These are phyloP conservation scores for Arctocebus calabarensis DNA, from an alignment of 2,797 vertebrate species.

Conservation along the genomic window DNA sequence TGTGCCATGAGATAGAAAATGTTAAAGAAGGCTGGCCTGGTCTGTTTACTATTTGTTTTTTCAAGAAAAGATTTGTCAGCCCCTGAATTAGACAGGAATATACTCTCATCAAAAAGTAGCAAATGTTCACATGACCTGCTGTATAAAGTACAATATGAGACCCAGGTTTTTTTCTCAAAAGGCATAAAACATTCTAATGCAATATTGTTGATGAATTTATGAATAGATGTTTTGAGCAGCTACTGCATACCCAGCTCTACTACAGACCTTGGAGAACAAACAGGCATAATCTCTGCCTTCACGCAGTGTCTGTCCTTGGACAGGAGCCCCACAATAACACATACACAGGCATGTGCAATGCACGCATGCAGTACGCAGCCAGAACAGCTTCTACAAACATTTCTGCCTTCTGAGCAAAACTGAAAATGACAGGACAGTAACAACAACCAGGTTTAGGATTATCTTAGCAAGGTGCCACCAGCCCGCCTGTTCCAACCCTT, in stretches of 20 bases:
- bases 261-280: background rate
- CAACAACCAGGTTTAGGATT: conserved; percentile 39
- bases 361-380: background rate
- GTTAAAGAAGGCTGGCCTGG: background rate
- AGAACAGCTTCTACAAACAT: background rate
- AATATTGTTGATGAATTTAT: background rate
- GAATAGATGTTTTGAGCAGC: background rate
- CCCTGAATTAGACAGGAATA: background rate
- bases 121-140: background rate
- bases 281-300: background rate
- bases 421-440: background rate
- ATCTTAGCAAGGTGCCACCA: conserved; percentile 53
- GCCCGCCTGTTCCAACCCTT: conserved; percentile 57
- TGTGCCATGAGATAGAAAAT: too few relatives aligned
- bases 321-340: background rate
- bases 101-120: background rate
- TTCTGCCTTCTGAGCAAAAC: background rate
- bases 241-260: background rate
- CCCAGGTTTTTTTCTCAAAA: background rate
- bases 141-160: background rate
- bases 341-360: background rate
- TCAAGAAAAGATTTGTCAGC: background rate
- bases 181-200: background rate
- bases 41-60: background rate
- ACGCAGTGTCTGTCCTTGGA: background rate